Evolutionary conservation across 2,888 invertebrate genomes (phyloP).

Genomic region (Neoitamus cyanurus): DNA sequence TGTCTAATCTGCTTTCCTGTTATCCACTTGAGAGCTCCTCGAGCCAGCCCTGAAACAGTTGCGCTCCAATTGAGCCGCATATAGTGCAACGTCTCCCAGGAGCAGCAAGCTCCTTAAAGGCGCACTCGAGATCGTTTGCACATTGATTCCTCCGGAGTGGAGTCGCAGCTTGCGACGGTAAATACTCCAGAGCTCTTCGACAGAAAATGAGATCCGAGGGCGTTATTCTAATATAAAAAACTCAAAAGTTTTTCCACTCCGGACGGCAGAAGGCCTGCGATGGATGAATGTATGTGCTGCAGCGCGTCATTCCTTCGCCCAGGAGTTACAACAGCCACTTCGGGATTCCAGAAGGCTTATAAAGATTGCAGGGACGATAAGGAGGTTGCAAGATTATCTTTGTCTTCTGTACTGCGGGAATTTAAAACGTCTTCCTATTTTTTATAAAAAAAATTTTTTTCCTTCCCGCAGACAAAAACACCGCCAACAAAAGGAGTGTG

Average conservation of each 20-base stretch:
- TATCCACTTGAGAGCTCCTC: not conserved
- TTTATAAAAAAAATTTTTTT: not conserved
- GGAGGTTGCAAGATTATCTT: not conserved
- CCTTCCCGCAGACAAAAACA: not conserved
- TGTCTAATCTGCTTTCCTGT: not conserved
- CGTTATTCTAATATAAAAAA: not conserved
- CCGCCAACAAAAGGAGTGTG: not conserved
- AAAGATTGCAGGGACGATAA: not conserved
- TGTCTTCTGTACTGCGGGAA: not conserved
- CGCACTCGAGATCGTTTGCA: not conserved
- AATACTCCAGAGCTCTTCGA: not conserved
- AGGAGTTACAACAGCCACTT: not conserved
- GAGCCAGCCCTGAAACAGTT: not conserved
- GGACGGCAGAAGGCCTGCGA: not conserved
- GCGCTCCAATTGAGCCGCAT: not conserved
- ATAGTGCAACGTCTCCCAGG: not conserved
- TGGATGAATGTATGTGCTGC: not conserved
- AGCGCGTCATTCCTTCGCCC: not conserved
- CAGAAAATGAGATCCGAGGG: not conserved
- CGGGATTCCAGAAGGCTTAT: not conserved
- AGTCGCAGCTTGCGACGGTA: not conserved
- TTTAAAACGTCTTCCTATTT: not conserved
- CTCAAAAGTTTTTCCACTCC: not conserved
- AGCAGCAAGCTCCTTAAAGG: not conserved
- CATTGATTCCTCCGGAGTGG: not conserved